Percentiles rank a stretch among this genome's conserved stretches.
Evolutionary conservation across 1,140 invertebrate species (phyloP).

Genomic region (Cyrtorhinus lividipennis): DNA sequence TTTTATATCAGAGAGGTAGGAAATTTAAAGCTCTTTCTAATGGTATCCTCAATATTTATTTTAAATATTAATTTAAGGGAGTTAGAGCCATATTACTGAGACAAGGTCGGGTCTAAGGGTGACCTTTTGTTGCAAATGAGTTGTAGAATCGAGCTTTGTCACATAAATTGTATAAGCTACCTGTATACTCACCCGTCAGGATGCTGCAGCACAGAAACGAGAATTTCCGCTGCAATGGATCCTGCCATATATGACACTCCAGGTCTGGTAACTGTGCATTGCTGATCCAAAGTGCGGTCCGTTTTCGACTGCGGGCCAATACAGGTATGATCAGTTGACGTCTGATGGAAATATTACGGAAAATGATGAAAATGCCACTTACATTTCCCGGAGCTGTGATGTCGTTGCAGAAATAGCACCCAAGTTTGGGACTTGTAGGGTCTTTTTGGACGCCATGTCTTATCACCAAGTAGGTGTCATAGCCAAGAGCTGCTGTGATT

Average conservation of each 20-base stretch:
- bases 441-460: slow-evolving; percentile 59
- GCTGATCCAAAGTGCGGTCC: slow-evolving; percentile 92
- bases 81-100: too few relatives aligned
- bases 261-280: slow-evolving; percentile 95
- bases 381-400: slow-evolving; percentile 95
- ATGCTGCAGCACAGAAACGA: slow-evolving; percentile 78
- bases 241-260: slow-evolving; percentile 84
- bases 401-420: slow-evolving; percentile 99
- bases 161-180: too few relatives aligned
- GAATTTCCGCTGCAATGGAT: slow-evolving; percentile 79
- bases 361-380: slow-evolving; percentile 30
- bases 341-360: too few relatives aligned
- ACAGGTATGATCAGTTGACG: not conserved
- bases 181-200: slow-evolving; percentile 47
- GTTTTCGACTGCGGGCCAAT: slow-evolving; percentile 63
- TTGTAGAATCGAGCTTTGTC: too few relatives aligned
- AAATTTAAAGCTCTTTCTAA: too few relatives aligned
- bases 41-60: too few relatives aligned
- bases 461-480: slow-evolving; percentile 94
- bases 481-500: slow-evolving; percentile 93
- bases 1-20: too few relatives aligned
- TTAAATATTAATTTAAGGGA: too few relatives aligned
- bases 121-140: too few relatives aligned
- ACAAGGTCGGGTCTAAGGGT: too few relatives aligned
- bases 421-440: slow-evolving; percentile 50